These are phyloP conservation scores for Venturia canescens DNA, from an alignment of 1,140 invertebrate species.

Conservation along the genomic window DNA sequence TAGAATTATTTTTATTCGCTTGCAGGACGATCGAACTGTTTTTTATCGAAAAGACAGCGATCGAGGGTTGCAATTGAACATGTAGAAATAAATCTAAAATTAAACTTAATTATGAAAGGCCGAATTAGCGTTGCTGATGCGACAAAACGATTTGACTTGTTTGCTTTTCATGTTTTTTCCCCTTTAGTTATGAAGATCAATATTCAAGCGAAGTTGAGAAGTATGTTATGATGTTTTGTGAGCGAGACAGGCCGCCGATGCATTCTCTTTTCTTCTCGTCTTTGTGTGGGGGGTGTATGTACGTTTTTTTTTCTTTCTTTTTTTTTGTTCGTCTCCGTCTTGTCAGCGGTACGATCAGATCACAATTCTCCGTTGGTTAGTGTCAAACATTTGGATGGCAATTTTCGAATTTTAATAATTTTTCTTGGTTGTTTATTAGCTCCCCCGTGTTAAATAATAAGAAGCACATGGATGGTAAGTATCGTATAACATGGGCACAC, in stretches of 20 bases:
- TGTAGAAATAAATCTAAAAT: constrained; percentile 18
- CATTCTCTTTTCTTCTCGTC: constrained; percentile 6
- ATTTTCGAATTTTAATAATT: neutral
- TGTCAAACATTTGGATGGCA: constrained; percentile 44
- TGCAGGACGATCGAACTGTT: constrained; percentile 20
- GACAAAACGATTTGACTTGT: constrained; percentile 62
- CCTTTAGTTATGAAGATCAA: constrained; percentile 60
- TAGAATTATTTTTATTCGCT: neutral
- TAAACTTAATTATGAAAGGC: constrained; percentile 61
- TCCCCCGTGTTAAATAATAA: constrained; percentile 61
- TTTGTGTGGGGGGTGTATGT: neutral
- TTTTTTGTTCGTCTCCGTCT: constrained; percentile 11
- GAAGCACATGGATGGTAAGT: constrained; percentile 58
- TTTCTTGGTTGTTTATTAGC: constrained; percentile 30
- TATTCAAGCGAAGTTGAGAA: constrained; percentile 62
- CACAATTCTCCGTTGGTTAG: constrained; percentile 47
- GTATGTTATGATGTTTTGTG: constrained; percentile 52
- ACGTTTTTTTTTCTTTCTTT: too few relatives aligned
- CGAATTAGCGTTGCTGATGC: constrained; percentile 73
- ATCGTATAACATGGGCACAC: constrained; percentile 57
- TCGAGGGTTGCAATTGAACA: neutral
- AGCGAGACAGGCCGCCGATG: constrained; percentile 46
- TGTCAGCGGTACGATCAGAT: constrained; percentile 44
- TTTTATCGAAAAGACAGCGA: neutral
- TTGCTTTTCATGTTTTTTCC: constrained; percentile 38